Evolutionary conservation across 2,113 vertebrate genomes (phyloP).

Genomic region (Silurus meridionalis): DNA sequence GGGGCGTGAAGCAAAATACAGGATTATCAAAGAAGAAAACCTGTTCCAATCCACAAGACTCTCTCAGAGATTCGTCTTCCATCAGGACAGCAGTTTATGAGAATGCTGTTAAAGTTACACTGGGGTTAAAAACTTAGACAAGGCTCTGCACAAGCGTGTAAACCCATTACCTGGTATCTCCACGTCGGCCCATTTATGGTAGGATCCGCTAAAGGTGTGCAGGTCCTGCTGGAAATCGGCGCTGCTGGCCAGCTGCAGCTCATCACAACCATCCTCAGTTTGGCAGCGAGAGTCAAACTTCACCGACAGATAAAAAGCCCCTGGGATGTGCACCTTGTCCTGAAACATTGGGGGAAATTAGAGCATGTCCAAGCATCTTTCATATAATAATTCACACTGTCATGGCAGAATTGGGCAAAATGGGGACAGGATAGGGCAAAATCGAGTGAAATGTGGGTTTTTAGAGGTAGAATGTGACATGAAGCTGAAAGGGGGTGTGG

Average conservation of each 20-base stretch:
- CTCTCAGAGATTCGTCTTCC: background rate
- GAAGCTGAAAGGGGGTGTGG: background rate
- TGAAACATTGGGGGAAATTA: conserved; percentile 52
- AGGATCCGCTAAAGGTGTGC: conserved; percentile 91
- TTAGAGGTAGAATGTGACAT: too few relatives aligned
- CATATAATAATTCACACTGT: background rate
- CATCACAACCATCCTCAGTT: conserved; percentile 95
- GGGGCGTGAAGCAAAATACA: background rate
- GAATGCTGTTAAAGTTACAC: background rate
- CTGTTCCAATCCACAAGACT: background rate
- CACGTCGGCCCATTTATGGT: conserved; percentile 93
- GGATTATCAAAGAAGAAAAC: background rate
- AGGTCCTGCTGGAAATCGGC: conserved; percentile 90
- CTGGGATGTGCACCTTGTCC: conserved; percentile 97
- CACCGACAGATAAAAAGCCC: conserved; percentile 94
- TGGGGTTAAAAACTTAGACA: background rate
- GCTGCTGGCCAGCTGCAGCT: conserved; percentile 91
- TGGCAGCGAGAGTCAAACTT: conserved; percentile 94
- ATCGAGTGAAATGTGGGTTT: background rate
- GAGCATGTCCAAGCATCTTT: background rate
- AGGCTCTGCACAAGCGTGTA: too few relatives aligned
- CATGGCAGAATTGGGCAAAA: background rate
- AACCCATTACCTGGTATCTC: conserved; percentile 85
- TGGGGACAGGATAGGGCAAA: background rate
- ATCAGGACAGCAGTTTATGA: background rate